Conservation (phyloP, 2,797 vertebrate species). For the Enteromius thamalakanensis region DNA sequence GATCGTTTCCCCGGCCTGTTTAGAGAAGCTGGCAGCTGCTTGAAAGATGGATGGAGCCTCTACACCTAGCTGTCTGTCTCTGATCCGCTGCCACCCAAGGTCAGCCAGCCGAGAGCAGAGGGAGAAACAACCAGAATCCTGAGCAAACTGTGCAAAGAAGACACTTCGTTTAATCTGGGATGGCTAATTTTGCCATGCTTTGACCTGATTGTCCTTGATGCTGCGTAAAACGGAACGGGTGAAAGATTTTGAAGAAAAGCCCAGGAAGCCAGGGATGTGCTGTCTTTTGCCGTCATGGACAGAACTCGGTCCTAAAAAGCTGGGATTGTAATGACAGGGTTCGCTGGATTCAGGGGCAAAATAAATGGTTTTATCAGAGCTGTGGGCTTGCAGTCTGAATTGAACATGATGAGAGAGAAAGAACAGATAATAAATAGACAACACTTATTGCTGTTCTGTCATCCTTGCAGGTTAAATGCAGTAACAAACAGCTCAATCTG, state of each 20-base stretch:
- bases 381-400: background rate
- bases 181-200: constrained; percentile 5
- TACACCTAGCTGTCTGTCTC: constrained; percentile 69
- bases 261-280: background rate
- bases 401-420: background rate
- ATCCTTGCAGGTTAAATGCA: background rate
- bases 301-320: background rate
- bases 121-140: constrained; percentile 4
- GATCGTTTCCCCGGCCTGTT: constrained; percentile 78
- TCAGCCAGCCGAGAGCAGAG: constrained; percentile 69
- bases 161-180: constrained; percentile 25
- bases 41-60: constrained; percentile 75
- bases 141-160: background rate
- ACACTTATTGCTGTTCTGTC: background rate
- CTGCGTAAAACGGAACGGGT: background rate
- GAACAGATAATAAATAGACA: constrained; percentile 9
- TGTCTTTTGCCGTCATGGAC: background rate
- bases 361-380: background rate
- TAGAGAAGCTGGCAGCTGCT: constrained; percentile 68
- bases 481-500: background rate
- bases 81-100: constrained; percentile 76
- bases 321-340: background rate
- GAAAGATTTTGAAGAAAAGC: background rate
- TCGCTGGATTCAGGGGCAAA: background rate
- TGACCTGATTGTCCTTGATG: constrained; percentile 1